phyloP scores from a whole-genome alignment of 2,888 invertebrate species.

The Notodonta dromedarius region DNA sequence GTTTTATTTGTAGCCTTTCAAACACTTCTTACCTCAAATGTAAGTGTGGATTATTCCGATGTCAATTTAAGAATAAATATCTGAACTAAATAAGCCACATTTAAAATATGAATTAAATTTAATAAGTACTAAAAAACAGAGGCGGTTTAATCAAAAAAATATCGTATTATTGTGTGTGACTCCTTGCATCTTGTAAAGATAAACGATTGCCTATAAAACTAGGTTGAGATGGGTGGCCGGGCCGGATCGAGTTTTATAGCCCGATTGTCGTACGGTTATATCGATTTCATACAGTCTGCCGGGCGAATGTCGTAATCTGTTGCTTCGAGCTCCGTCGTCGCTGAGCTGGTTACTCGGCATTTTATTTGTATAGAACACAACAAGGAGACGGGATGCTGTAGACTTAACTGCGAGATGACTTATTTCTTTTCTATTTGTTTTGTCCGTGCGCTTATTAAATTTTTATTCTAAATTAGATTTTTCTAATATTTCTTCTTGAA shows the following conservation, averaged over 20 bases:
- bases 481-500: too few species aligned
- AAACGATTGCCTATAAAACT: conserved; percentile 49
- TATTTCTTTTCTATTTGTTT: conserved; percentile 36
- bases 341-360: conserved; percentile 34
- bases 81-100: background rate
- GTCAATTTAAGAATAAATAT: background rate
- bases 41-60: background rate
- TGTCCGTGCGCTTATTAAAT: conserved; percentile 41
- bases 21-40: background rate
- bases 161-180: background rate
- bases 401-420: conserved; percentile 34
- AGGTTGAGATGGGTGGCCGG: conserved; percentile 2
- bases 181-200: conserved; percentile 43
- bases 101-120: too few species aligned
- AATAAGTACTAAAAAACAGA: too few species aligned
- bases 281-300: conserved; percentile 24
- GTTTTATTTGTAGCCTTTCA: background rate
- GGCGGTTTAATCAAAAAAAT: too few species aligned
- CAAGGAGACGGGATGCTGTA: conserved; percentile 24
- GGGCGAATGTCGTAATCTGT: conserved; percentile 34
- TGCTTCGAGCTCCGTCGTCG: conserved; percentile 34
- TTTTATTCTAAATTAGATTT: too few species aligned
- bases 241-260: conserved; percentile 48
- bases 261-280: conserved; percentile 48
- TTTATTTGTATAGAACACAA: conserved; percentile 45